Base-by-base conservation (phyloP, 2,113 vertebrate genomes). In the Cynocephalus volans region DNA sequence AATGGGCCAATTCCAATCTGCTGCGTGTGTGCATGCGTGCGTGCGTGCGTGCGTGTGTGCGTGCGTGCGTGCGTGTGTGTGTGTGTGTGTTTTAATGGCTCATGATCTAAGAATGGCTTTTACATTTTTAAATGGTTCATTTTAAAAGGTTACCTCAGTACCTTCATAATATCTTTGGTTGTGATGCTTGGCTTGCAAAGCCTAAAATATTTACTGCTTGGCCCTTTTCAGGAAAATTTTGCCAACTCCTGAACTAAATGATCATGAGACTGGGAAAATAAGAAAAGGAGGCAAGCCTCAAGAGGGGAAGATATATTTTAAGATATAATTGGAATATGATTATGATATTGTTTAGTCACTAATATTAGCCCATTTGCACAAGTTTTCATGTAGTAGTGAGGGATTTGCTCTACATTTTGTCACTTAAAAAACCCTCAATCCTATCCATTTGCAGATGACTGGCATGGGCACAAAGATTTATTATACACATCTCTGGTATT, bases 181-280 rank as follows among this genome's bases (percentile, higher is more conserved):
- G 64, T 81, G 52, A 69, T 41, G 81, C 28, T 92, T 93, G 83
- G 21, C 79, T 19, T 64, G 31, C 14, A 85, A 82, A 92, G 60
- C 7, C 73, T 95, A 88, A 93, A 91, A 91, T 88, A 88, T 85
- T 93, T 93, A 88, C 3, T 13, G 84, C 76, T 84, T 95, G 48
- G 36, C 33, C 45, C 28, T 83, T 82, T 48, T 15, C 36, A 50
- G 1, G n/a, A 81, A 87, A 95, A 54, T 15, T 72, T 36, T 89
- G 72, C 60, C 77, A 85, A 28, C 2, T 64, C 17, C 45, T 84
- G 36, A 70, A 70, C 11, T 50, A 81, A 82, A 67, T 60, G 36
- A 77, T 73, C 69, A 1, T 52, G 73, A 90, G 45, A 36, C 45
- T 80, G 12, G 65, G 26, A n/a, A 80, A 36, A 5, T 48, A 62